Evolutionary conservation across 2,888 invertebrate genomes (phyloP), one percentile per base, ranked within the genome.

Genomic region (Chalcosyrphus nemorum): DNA sequence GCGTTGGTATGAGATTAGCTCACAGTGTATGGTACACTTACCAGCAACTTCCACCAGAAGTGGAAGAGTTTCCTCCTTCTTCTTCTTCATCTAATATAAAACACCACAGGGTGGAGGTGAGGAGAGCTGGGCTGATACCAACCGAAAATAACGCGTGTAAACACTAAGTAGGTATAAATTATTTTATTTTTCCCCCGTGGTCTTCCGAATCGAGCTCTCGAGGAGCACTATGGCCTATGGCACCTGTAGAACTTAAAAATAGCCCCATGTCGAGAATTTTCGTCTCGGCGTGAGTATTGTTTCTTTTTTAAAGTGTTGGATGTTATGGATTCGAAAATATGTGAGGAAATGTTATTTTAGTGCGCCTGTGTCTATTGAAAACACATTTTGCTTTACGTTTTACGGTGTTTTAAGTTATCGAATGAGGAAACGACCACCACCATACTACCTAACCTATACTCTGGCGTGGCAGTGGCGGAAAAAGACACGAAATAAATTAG

Each of bases 191-290:
- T 13, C 38, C 70, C 56, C 54, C 68, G 63, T 70, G 74, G 74
- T 84, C 74, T 78, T 70, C 21, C 15, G 70, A 75, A 70, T 75
- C 43, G 59, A 61, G 76, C 59, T 68, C 21, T n/a, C n/a, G n/a
- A n/a, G n/a, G 11, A 78, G 78, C 56, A 65, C 80, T 71, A 35
- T 57, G 57, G 78, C 75, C 66, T 65, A 56, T 75, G 80, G 84
- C 84, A 84, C 84, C 84, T 84, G 84, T 80, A 84, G 70, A 80
- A 80, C 65, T 84, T 70, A 84, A 84, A 80, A 80, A 84, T 80
- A 84, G 74, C 50, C 80, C 71, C 82, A 78, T 78, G 82, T 77
- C 72, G 72, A 78, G 72, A 66, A 50, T 77, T 77, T 66, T 76
- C 38, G 15, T 24, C 32, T 43, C 59, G 41, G 32, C 38, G 19